phyloP scores from a whole-genome alignment of 2,797 vertebrate genomes.

The Gymnodraco acuticeps region DNA sequence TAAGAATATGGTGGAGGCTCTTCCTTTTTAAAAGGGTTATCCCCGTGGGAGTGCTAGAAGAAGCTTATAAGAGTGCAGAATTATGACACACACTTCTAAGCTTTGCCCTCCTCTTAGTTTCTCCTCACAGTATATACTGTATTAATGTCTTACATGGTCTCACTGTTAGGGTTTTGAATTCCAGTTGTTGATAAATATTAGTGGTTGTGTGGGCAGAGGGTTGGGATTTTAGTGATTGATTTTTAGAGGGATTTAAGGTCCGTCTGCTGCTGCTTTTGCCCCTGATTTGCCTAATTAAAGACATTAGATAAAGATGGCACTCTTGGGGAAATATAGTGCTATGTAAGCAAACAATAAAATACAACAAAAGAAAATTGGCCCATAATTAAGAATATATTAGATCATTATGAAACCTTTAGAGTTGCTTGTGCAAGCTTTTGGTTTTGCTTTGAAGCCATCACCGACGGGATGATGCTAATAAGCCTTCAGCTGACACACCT shows the following conservation, averaged over 20 bases:
- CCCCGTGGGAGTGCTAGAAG: conserved; percentile 40
- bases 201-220: conserved; percentile 9
- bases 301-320: conserved; percentile 7
- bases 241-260: conserved; percentile 11
- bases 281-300: conserved; percentile 25
- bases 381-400: conserved; percentile 8
- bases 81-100: conserved; percentile 22
- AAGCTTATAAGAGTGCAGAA: conserved; percentile 36
- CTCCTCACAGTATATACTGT: neutral
- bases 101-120: conserved; percentile 11
- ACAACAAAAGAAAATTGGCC: conserved; percentile 20
- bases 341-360: conserved; percentile 26
- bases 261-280: neutral
- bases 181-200: conserved; percentile 6
- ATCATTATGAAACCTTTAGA: conserved; percentile 5
- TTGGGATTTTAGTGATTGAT: conserved; percentile 21
- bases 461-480: neutral
- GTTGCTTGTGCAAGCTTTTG: conserved; percentile 3
- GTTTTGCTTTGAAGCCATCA: conserved; percentile 7
- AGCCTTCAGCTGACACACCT: neutral
- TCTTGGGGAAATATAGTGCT: neutral
- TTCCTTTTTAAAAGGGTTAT: conserved; percentile 51
- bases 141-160: neutral
- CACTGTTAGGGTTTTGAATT: neutral
- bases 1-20: conserved; percentile 35